Percentiles rank a stretch among this genome's conserved stretches.
phyloP scores from a whole-genome alignment of 1,140 invertebrate species.

The Drosophila willistoni region DNA sequence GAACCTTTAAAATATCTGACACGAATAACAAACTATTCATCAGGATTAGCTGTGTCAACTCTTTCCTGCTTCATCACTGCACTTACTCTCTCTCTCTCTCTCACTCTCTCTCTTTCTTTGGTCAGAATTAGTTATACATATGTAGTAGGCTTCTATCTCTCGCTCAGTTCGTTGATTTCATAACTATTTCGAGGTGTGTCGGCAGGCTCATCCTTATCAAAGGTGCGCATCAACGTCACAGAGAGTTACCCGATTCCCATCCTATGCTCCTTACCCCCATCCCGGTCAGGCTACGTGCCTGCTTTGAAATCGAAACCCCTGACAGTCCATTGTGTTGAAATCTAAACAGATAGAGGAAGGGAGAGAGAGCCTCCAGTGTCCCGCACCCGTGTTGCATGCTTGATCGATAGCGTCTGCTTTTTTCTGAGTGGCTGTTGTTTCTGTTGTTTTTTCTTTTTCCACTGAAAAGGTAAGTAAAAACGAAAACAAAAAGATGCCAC shows the following conservation, averaged over 20 bases:
- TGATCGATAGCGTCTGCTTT: slow-evolving; percentile 68
- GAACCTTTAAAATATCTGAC: slow-evolving; percentile 23
- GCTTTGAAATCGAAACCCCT: slow-evolving; percentile 76
- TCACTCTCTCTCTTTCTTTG: not conserved
- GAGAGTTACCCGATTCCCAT: slow-evolving; percentile 31
- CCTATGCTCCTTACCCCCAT: slow-evolving; percentile 20
- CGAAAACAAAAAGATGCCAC: slow-evolving; percentile 63
- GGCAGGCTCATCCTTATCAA: slow-evolving; percentile 67
- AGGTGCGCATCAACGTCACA: slow-evolving; percentile 77
- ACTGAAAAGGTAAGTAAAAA: slow-evolving; percentile 59
- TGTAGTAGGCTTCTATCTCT: not conserved
- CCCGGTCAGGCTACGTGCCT: slow-evolving; percentile 54
- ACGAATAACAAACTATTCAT: slow-evolving; percentile 47
- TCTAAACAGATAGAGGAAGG: slow-evolving; percentile 47
- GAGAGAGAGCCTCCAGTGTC: slow-evolving; percentile 26
- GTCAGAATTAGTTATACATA: slow-evolving; percentile 4
- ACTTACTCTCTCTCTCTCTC: too few relatives aligned
- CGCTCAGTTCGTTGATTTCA: slow-evolving; percentile 29
- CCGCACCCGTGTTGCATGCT: slow-evolving; percentile 58
- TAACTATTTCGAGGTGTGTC: slow-evolving; percentile 58
- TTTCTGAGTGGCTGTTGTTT: slow-evolving; percentile 21
- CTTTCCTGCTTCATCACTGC: slow-evolving; percentile 26
- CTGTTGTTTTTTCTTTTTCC: slow-evolving; percentile 41
- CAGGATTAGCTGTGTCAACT: slow-evolving; percentile 65
- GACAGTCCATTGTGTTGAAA: slow-evolving; percentile 73